phyloP scores from a whole-genome alignment of 1,140 invertebrate genomes.

The Drosophila aff. region DNA sequence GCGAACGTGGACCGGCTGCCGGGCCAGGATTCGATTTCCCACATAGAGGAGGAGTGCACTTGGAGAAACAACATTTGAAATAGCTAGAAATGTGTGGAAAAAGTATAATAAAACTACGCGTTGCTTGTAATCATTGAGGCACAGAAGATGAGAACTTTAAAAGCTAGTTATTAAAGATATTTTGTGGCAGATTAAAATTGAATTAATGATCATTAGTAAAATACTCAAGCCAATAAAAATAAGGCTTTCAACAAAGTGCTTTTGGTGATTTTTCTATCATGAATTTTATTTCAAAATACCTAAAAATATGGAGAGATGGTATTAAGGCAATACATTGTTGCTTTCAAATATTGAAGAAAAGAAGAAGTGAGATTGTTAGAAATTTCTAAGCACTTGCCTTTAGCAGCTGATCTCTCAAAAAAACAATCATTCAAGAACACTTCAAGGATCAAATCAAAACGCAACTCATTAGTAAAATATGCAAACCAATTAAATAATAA shows the following conservation, averaged over 20 bases:
- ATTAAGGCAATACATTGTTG: not conserved
- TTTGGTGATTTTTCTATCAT: not conserved
- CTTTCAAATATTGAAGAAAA: not conserved
- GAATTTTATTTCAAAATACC: no score
- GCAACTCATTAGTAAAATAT: not conserved
- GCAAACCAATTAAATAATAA: not conserved
- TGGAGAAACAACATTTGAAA: not conserved
- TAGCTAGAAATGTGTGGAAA: not conserved
- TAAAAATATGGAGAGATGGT: not conserved
- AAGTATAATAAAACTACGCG: not conserved
- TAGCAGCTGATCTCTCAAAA: no score
- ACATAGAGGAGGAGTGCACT: constrained; percentile 17
- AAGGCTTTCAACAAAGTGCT: not conserved
- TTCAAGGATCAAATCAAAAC: no score
- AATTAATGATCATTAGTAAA: not conserved
- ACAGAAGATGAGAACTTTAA: no score
- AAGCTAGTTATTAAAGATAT: no score
- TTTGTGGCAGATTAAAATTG: no score
- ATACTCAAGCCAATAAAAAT: not conserved
- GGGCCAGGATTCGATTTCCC: constrained; percentile 64
- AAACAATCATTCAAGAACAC: no score
- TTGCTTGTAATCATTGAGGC: not conserved
- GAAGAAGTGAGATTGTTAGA: not conserved
- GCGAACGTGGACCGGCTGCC: constrained; percentile 51
- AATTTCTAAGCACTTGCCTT: not conserved